Conservation (phyloP, 2,888 invertebrate species). For the Hermodice carunculata region DNA sequence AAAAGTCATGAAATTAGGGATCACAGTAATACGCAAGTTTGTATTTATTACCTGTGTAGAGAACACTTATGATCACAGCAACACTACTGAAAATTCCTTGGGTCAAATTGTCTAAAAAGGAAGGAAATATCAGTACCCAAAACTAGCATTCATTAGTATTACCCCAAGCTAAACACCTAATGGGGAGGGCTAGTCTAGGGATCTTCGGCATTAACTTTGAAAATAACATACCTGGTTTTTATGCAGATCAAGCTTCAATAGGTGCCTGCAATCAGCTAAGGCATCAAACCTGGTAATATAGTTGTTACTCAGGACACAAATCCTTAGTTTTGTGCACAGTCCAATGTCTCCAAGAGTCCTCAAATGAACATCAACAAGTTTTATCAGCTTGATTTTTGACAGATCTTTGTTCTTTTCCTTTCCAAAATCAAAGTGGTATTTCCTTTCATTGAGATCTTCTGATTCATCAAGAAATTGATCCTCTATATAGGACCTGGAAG, state of each 20-base stretch:
- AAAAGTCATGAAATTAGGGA: no score
- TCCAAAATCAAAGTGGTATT: no score
- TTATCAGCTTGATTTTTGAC: constrained; percentile 48
- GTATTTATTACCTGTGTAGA: no score
- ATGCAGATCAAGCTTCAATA: constrained; percentile 66
- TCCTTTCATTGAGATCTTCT: not conserved
- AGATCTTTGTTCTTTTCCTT: constrained; percentile 44
- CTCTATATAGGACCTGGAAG: constrained; percentile 51
- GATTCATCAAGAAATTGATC: constrained; percentile 37
- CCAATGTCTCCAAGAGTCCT: constrained; percentile 60
- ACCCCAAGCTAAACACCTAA: no score
- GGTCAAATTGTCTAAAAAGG: no score
- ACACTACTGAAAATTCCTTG: no score
- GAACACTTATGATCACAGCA: no score
- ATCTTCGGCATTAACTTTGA: no score
- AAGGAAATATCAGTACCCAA: no score
- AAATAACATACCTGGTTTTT: constrained; percentile 57
- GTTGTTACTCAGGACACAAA: constrained; percentile 63
- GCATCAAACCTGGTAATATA: constrained; percentile 63
- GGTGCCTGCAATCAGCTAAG: constrained; percentile 55
- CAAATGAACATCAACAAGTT: constrained; percentile 54
- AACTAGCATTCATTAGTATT: no score
- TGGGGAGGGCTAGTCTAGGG: no score
- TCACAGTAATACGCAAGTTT: no score
- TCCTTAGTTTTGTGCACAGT: constrained; percentile 54